A percentile compares a stretch with the other conserved stretches of the same genome.
Conservation (phyloP, 2,113 vertebrate genomes). For the Odobenus rosmarus region DNA sequence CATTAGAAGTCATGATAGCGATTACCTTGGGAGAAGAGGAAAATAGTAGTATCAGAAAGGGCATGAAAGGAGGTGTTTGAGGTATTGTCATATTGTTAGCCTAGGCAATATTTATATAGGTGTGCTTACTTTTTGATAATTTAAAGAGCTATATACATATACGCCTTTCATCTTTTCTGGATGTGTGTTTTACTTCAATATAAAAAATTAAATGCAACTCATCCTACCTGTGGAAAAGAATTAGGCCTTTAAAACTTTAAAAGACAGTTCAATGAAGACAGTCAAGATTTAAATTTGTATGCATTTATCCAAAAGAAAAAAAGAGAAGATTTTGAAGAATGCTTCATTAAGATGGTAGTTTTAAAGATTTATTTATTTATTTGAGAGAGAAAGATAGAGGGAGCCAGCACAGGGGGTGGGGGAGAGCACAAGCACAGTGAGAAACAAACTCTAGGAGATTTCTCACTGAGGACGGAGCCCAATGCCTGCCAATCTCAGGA, state of each 20-base stretch:
- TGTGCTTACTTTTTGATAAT: background rate
- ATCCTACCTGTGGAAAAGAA: background rate
- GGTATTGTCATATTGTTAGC: background rate
- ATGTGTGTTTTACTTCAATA: background rate
- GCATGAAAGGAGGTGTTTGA: background rate
- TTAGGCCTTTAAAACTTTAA: background rate
- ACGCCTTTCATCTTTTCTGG: background rate
- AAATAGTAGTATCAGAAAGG: background rate
- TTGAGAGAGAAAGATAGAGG: no score
- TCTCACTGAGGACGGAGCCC: background rate
- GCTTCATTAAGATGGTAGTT: conserved; percentile 39
- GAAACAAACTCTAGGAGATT: background rate
- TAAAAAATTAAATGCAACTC: background rate
- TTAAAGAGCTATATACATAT: background rate
- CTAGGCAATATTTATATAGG: background rate
- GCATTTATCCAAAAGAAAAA: background rate
- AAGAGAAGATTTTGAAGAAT: background rate
- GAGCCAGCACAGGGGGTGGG: background rate
- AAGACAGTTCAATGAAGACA: background rate
- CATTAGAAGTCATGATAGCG: background rate
- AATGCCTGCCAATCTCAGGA: background rate
- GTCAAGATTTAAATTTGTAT: background rate
- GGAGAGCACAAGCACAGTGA: background rate
- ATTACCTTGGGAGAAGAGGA: background rate
- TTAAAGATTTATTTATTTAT: background rate